These are phyloP conservation scores for Gymnodraco acuticeps DNA, from an alignment of 2,797 vertebrate genomes.

Conservation along the genomic window DNA sequence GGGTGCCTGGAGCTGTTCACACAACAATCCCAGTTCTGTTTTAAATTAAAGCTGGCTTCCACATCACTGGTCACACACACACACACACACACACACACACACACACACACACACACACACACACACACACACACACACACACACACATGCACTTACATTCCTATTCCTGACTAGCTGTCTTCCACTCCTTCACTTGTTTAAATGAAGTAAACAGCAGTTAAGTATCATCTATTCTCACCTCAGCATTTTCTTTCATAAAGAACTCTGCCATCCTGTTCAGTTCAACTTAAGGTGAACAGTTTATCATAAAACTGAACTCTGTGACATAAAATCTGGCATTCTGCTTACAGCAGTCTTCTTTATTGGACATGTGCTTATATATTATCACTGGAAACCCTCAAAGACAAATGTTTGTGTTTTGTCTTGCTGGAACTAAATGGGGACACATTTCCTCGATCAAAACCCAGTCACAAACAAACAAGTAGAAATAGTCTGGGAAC, in stretches of 20 bases:
- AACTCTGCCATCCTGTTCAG: conserved; percentile 4
- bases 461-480: conserved; percentile 14
- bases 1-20: conserved; percentile 67
- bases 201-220: conserved; percentile 39
- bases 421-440: neutral
- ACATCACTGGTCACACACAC: conserved; percentile 10
- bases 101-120: neutral
- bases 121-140: neutral
- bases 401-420: neutral
- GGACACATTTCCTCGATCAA: neutral
- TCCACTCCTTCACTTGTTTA: conserved; percentile 35
- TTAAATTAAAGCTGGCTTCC: conserved; percentile 64
- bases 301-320: conserved; percentile 1
- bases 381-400: neutral
- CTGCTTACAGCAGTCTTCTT: neutral
- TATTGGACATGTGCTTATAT: conserved; percentile 2
- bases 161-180: conserved; percentile 29
- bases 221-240: conserved; percentile 8
- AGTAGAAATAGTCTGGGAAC: conserved; percentile 23
- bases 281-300: conserved; percentile 15
- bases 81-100: conserved; percentile 3
- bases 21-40: conserved; percentile 72
- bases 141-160: conserved; percentile 14
- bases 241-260: neutral
- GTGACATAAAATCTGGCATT: neutral